A percentile compares a stretch with the other conserved stretches of the same genome.
Evolutionary conservation across 2,888 invertebrate genomes (phyloP).

Genomic region (Ischnus inquisitorius): DNA sequence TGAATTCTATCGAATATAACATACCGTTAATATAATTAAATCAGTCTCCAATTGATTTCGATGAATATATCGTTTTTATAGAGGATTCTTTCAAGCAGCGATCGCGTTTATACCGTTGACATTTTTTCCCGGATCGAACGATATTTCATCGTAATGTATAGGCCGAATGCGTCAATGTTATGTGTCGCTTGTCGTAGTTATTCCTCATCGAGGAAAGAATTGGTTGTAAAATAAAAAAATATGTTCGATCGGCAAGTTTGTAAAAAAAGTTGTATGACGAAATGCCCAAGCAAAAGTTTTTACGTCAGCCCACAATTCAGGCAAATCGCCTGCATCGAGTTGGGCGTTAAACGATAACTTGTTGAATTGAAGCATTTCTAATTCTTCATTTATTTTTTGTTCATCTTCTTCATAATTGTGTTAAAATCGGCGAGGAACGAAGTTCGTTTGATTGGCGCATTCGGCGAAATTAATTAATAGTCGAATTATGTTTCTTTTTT

Average conservation of each 20-base stretch:
- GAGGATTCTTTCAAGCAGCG: conserved; percentile 1
- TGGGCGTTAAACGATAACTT: neutral
- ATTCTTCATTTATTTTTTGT: conserved; percentile 19
- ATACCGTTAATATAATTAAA: no score
- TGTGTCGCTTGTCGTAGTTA: conserved; percentile 19
- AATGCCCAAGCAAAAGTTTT: neutral
- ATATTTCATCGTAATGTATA: conserved; percentile 59
- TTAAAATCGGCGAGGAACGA: conserved; percentile 27
- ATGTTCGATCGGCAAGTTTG: neutral
- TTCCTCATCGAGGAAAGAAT: conserved; percentile 14
- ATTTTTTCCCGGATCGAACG: conserved; percentile 36
- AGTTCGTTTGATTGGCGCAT: conserved; percentile 73
- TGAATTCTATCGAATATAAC: no score
- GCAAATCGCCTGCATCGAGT: neutral
- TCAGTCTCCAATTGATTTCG: no score
- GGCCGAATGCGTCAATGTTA: conserved; percentile 56
- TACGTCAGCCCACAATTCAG: neutral
- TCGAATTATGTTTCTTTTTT: conserved; percentile 28
- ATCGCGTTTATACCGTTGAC: neutral
- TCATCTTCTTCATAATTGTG: conserved; percentile 20
- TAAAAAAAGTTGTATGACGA: conserved; percentile 12
- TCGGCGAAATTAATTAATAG: conserved; percentile 70
- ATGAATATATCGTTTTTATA: conserved; percentile 13
- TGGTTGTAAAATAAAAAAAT: neutral
- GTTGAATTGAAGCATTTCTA: neutral